Evolutionary conservation across 2,888 invertebrate species (phyloP), one percentile per base, ranked within the genome.

Genomic region (Itoplectis maculator): DNA sequence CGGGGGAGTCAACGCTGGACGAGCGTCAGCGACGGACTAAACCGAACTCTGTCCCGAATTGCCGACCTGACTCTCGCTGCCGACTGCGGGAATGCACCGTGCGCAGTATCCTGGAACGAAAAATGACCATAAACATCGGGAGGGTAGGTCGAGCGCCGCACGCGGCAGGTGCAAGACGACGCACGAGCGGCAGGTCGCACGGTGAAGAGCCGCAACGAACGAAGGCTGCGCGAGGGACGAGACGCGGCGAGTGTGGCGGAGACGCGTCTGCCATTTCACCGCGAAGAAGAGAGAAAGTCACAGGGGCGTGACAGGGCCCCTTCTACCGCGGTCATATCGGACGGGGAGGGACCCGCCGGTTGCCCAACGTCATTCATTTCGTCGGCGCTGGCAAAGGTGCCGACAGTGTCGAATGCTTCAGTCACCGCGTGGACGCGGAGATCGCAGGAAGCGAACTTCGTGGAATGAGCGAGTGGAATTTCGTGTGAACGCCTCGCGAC

Each of bases 261-360:
- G 35, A 61, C 15, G n/a, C 59, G 15, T 2, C 59, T 37, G 37
- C 37, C 35, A 37, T 61, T 61, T 61, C 35, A 8, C 61, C 15
- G 37, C n/a, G 61, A 61, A 61, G 29, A 29, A 37, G 61, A 37
- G 61, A 61, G 37, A 61, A 61, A 40, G 45, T 59, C 42, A 40
- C 37, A 35, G 18, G 40, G 42, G 69, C 56, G 56, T 65, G 79
- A 73, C 65, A 40, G 47, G 61, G 73, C 66, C 29, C 29, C 29
- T 56, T 65, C 65, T 29, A 65, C 35, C 3, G 37, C 37, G 61
- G 37, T 61, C 40, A 61, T 61, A 3, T 29, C 3, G 29, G 29
- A 15, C 9, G 61, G 37, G 15, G 5, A 18, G 18, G 37, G 18
- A 18, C 18, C 61, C 4, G 18, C 15, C 15, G 40, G 37, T 61